phyloP scores from a whole-genome alignment of 2,797 vertebrate species.

The Trachurus trachurus region DNA sequence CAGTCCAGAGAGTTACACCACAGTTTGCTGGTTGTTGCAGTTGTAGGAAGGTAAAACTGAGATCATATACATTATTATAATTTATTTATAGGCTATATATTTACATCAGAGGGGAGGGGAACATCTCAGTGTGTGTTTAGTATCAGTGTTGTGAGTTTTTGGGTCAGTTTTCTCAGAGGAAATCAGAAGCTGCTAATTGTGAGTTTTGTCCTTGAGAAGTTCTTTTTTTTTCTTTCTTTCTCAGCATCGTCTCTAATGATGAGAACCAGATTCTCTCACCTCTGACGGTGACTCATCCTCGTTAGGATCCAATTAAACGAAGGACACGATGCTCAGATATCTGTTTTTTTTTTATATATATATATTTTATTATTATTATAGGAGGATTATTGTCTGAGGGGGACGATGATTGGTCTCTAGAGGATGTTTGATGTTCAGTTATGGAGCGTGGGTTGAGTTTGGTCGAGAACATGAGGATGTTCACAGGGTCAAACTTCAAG shows the following conservation, averaged over 20 bases:
- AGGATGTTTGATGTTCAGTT: background rate
- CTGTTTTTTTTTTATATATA: background rate
- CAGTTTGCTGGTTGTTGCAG: background rate
- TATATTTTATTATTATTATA: background rate
- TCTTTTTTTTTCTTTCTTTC: background rate
- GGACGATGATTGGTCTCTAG: conserved; percentile 23
- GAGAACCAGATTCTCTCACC: conserved; percentile 24
- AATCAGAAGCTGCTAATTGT: conserved; percentile 12
- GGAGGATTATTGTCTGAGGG: conserved; percentile 18
- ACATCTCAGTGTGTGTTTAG: too few species aligned
- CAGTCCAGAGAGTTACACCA: background rate
- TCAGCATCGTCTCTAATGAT: conserved; percentile 44
- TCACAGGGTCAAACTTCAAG: too few species aligned
- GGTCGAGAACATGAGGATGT: too few species aligned
- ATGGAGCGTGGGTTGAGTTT: conserved; percentile 2
- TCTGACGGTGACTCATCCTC: conserved; percentile 28
- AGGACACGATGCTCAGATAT: conserved; percentile 12
- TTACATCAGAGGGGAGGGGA: too few species aligned
- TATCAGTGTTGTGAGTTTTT: background rate
- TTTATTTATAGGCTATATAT: too few species aligned
- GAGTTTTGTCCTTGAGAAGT: conserved; percentile 33
- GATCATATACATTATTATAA: too few species aligned
- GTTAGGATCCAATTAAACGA: background rate
- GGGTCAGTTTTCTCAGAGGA: conserved; percentile 27
- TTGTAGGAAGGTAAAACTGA: too few species aligned